Percentiles rank a stretch among this genome's conserved stretches.
Conservation (phyloP, 2,888 invertebrate species). For the Panorpa germanica region DNA sequence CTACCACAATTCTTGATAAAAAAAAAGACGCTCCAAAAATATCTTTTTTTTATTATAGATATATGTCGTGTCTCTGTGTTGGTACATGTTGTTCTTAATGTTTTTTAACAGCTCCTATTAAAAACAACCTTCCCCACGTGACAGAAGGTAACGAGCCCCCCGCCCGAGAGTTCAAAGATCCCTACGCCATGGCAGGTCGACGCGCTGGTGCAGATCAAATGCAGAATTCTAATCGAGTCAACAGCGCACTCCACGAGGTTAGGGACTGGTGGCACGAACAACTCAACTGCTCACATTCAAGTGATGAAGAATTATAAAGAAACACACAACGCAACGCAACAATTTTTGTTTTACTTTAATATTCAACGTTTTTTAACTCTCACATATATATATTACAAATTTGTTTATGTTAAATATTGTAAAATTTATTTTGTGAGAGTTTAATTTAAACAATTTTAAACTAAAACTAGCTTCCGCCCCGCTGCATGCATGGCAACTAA, state of each 20-base stretch:
- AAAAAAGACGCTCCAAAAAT: too few relatives aligned
- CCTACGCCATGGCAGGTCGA: slow-evolving; percentile 14
- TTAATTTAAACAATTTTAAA: too few relatives aligned
- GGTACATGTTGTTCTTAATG: background rate
- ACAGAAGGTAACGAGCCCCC: too few relatives aligned
- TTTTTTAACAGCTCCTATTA: slow-evolving; percentile 22
- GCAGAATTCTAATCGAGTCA: slow-evolving; percentile 13
- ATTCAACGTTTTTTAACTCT: too few relatives aligned
- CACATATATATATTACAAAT: too few relatives aligned
- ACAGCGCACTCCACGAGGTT: slow-evolving; percentile 31
- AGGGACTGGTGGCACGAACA: slow-evolving; percentile 76
- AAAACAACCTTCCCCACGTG: slow-evolving; percentile 30
- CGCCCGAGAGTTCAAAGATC: slow-evolving; percentile 20
- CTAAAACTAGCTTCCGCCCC: too few relatives aligned
- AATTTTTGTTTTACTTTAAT: background rate
- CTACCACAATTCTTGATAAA: too few relatives aligned
- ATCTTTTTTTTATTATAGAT: too few relatives aligned
- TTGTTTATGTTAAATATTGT: too few relatives aligned
- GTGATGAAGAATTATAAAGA: slow-evolving; percentile 32
- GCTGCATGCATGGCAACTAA: too few relatives aligned
- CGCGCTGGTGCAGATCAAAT: too few relatives aligned
- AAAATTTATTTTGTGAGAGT: too few relatives aligned
- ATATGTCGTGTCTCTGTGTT: background rate
- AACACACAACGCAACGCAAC: background rate
- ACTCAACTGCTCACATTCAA: slow-evolving; percentile 39